Evolutionary conservation across 1,140 invertebrate genomes (phyloP).

Genomic region (Sycophaga agraensis): DNA sequence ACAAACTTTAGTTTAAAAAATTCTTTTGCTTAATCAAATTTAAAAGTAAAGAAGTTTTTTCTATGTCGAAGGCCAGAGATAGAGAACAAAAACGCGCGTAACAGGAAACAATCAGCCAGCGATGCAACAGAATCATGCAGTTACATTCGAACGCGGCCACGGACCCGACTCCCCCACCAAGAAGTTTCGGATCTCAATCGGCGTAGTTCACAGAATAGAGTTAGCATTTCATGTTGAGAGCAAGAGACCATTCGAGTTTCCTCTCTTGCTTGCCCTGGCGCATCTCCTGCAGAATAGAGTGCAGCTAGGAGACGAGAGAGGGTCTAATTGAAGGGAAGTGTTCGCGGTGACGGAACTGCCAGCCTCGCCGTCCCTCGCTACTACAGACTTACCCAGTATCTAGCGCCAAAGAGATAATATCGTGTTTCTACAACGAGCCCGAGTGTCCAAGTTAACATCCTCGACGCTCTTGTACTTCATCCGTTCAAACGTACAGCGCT

Average conservation of each 20-base stretch:
- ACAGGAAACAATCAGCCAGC: slow-evolving; percentile 7
- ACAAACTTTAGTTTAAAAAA: no score
- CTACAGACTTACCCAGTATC: background rate
- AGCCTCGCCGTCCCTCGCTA: background rate
- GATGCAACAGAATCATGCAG: slow-evolving; percentile 2
- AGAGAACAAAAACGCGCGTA: background rate
- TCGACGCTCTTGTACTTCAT: no score
- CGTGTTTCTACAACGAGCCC: slow-evolving; percentile 1
- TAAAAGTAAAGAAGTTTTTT: no score
- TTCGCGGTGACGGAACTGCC: slow-evolving; percentile 9
- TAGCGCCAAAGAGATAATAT: slow-evolving; percentile 10
- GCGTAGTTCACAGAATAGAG: background rate
- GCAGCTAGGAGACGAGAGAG: slow-evolving; percentile 12
- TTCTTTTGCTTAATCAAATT: no score
- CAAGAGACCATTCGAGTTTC: background rate
- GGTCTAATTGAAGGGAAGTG: slow-evolving; percentile 34
- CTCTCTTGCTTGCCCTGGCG: background rate
- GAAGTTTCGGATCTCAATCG: background rate
- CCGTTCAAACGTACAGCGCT: no score
- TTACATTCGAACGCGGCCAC: background rate
- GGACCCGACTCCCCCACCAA: background rate
- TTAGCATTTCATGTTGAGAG: slow-evolving; percentile 8
- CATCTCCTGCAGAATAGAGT: background rate
- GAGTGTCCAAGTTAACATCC: background rate
- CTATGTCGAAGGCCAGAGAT: no score